Percentiles rank a stretch among this genome's conserved stretches.
phyloP scores from a whole-genome alignment of 2,797 vertebrate species.

The Chromis chromis region DNA sequence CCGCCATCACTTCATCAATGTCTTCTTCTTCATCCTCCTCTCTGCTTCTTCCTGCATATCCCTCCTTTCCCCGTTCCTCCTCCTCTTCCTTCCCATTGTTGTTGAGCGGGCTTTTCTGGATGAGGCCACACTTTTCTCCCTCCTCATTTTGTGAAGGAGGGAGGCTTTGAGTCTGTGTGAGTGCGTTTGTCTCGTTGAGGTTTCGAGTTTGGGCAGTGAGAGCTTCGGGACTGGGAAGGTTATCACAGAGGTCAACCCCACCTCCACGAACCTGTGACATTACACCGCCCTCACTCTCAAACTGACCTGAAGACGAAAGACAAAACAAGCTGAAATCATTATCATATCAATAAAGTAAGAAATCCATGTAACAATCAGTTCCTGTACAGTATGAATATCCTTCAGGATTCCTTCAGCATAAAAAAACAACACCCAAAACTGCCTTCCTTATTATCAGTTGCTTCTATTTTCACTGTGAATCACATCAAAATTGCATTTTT shows the following conservation, averaged over 20 bases:
- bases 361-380: neutral
- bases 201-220: conserved; percentile 63
- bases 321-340: neutral
- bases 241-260: conserved; percentile 64
- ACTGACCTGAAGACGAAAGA: conserved; percentile 63
- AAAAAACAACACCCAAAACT: neutral
- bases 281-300: conserved; percentile 61
- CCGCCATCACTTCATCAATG: conserved; percentile 76
- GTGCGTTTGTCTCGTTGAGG: conserved; percentile 60
- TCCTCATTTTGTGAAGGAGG: conserved; percentile 50
- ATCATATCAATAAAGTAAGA: neutral
- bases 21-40: conserved; percentile 71
- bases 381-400: neutral
- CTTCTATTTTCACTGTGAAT: neutral
- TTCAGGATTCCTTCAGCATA: neutral
- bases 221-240: conserved; percentile 47
- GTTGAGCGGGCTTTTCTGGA: conserved; percentile 37
- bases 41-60: conserved; percentile 9
- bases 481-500: neutral
- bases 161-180: conserved; percentile 40
- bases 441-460: neutral
- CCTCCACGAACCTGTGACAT: conserved; percentile 63
- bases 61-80: conserved; percentile 30
- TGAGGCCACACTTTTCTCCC: conserved; percentile 13
- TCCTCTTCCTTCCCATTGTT: conserved; percentile 52